These are phyloP conservation scores for Drosophila mayri DNA, from an alignment of 1,140 invertebrate genomes.

Conservation along the genomic window DNA sequence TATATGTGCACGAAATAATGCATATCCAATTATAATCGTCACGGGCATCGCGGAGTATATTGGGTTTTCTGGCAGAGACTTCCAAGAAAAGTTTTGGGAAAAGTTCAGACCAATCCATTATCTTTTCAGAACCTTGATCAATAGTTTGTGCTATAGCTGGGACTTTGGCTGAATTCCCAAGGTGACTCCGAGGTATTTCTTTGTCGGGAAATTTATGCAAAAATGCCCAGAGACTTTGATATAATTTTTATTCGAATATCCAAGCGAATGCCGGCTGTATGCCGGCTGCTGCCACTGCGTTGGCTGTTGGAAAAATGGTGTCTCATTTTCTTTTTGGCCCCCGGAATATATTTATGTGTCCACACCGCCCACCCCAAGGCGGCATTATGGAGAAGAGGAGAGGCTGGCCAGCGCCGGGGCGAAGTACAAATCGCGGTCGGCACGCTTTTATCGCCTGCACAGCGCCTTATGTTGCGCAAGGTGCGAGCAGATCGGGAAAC, in stretches of 20 bases:
- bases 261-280: constrained; percentile 35
- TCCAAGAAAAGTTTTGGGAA: neutral
- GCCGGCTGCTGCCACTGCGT: constrained; percentile 29
- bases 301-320: constrained; percentile 19
- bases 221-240: constrained; percentile 35
- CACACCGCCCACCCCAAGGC: constrained; percentile 42
- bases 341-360: constrained; percentile 51
- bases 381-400: constrained; percentile 16
- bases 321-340: constrained; percentile 17
- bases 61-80: constrained; percentile 10
- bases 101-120: neutral
- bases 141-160: neutral
- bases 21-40: constrained; percentile 37
- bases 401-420: neutral
- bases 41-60: constrained; percentile 22
- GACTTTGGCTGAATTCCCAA: constrained; percentile 14
- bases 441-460: constrained; percentile 61
- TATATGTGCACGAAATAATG: constrained; percentile 24
- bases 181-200: constrained; percentile 40
- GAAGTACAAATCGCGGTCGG: constrained; percentile 58
- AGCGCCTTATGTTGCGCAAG: constrained; percentile 51
- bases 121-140: neutral
- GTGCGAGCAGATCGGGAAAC: constrained; percentile 44
- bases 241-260: constrained; percentile 44
- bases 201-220: constrained; percentile 26